Evolutionary conservation across 2,797 vertebrate genomes (phyloP).

Genomic region (Malacoctenus gilli): DNA sequence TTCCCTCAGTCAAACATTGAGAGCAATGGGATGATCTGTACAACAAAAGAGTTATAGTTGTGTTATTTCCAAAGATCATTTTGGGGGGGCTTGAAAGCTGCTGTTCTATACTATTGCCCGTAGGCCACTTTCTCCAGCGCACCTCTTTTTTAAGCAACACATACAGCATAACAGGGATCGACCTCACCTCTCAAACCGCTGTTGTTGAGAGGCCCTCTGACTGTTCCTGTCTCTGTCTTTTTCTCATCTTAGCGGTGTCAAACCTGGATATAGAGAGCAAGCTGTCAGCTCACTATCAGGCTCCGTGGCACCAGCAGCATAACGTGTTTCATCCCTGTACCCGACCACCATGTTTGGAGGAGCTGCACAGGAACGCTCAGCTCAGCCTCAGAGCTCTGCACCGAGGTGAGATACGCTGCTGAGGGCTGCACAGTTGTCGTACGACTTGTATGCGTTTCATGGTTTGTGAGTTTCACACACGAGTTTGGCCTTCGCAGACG

Average conservation of each 20-base stretch:
- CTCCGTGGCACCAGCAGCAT: slow-evolving; percentile 95
- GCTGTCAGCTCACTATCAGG: slow-evolving; percentile 91
- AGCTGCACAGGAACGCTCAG: slow-evolving; percentile 91
- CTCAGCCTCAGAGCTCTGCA: slow-evolving; percentile 90
- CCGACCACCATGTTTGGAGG: slow-evolving; percentile 91
- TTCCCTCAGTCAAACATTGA: too few relatives aligned
- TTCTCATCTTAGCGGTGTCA: slow-evolving; percentile 87
- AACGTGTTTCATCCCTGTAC: slow-evolving; percentile 92
- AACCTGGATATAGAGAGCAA: slow-evolving; percentile 96
- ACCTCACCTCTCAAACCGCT: too few relatives aligned
- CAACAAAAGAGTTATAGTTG: too few relatives aligned
- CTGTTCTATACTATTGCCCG: too few relatives aligned
- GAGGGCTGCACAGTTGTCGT: neutral
- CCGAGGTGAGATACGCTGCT: slow-evolving; percentile 80
- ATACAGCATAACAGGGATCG: too few relatives aligned
- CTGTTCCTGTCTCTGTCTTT: slow-evolving; percentile 17
- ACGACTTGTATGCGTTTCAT: neutral
- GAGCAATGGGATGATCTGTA: too few relatives aligned
- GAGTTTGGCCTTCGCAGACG: slow-evolving; percentile 79
- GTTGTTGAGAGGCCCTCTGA: slow-evolving; percentile 6
- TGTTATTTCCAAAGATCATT: too few relatives aligned
- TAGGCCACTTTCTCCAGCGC: too few relatives aligned
- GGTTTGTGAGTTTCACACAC: neutral
- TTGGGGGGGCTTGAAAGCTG: too few relatives aligned
- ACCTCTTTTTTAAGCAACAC: neutral